Conservation (phyloP, 2,888 invertebrate species). For the Aphidius colemani region DNA sequence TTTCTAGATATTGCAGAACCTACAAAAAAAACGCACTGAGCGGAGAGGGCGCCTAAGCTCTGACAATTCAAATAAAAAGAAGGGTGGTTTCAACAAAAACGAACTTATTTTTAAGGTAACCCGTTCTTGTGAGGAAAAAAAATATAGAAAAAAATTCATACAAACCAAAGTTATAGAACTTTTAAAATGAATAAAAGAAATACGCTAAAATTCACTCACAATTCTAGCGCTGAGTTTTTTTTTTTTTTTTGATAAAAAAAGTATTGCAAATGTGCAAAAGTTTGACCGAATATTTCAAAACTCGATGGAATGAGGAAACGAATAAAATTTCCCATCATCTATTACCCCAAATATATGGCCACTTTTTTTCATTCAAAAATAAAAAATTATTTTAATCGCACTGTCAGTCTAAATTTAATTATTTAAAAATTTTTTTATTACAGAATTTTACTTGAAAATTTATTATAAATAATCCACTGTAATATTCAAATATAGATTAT, state of each 20-base stretch:
- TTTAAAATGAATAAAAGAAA: no score
- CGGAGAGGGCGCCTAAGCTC: constrained; percentile 95
- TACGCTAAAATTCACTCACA: constrained; percentile 51
- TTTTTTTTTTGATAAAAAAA: constrained; percentile 15
- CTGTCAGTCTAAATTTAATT: no score
- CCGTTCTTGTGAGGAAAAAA: constrained; percentile 61
- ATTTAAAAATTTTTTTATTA: no score
- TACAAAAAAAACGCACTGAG: constrained; percentile 98
- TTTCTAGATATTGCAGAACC: constrained; percentile 99
- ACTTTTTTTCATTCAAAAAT: neutral
- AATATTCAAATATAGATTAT: no score
- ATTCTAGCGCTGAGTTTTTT: constrained; percentile 27
- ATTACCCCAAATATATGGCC: neutral
- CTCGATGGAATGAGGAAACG: constrained; percentile 39
- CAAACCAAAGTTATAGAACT: constrained; percentile 31
- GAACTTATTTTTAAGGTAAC: constrained; percentile 99
- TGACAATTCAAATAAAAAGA: constrained; percentile 86
- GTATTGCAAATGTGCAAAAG: constrained; percentile 33
- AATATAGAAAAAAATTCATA: constrained; percentile 41
- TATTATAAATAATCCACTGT: no score
- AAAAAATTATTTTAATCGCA: no score
- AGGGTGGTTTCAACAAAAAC: constrained; percentile 92
- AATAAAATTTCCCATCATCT: neutral
- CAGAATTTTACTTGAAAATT: no score
- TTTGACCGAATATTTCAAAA: constrained; percentile 38